phyloP scores from a whole-genome alignment of 37 sponge, comb jelly and placozoan species.

The Chondrilla cf. caribensis region DNA sequence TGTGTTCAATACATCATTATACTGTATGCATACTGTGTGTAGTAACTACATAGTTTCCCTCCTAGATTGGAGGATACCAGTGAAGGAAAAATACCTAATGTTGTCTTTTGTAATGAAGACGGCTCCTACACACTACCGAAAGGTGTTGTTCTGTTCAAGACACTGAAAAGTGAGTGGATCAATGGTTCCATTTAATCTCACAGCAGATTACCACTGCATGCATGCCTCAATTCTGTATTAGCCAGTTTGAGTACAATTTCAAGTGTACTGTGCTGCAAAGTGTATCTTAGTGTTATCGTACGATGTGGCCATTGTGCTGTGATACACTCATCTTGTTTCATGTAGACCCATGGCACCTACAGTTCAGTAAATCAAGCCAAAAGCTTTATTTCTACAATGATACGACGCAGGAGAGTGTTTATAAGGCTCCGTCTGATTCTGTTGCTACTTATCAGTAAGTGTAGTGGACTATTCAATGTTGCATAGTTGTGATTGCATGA shows the following conservation, averaged over 20 bases:
- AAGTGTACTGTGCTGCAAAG: not conserved
- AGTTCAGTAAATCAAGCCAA: slow-evolving; percentile 34
- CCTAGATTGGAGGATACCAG: not conserved
- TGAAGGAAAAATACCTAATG: not conserved
- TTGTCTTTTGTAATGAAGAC: not conserved
- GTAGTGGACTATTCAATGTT: too few relatives aligned
- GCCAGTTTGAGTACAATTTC: not conserved
- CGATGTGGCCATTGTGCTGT: too few relatives aligned
- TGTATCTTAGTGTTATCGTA: not conserved
- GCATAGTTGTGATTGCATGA: too few relatives aligned
- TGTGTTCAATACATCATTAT: too few relatives aligned
- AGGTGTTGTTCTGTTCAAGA: slow-evolving; percentile 62
- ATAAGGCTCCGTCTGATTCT: slow-evolving; percentile 50
- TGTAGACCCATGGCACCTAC: slow-evolving; percentile 82
- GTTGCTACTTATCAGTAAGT: slow-evolving; percentile 54
- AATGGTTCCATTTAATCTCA: not conserved
- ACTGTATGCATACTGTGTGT: too few relatives aligned
- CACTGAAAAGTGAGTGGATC: slow-evolving; percentile 34
- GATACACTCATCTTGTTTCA: too few relatives aligned
- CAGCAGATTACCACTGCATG: not conserved
- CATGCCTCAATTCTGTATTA: too few relatives aligned
- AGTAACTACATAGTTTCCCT: not conserved
- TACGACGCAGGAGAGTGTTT: slow-evolving; percentile 34
- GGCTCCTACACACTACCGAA: slow-evolving; percentile 31
- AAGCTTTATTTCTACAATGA: slow-evolving; percentile 58